Base-by-base conservation (phyloP, 1,140 invertebrate species). In the Papilio aristodemus region DNA sequence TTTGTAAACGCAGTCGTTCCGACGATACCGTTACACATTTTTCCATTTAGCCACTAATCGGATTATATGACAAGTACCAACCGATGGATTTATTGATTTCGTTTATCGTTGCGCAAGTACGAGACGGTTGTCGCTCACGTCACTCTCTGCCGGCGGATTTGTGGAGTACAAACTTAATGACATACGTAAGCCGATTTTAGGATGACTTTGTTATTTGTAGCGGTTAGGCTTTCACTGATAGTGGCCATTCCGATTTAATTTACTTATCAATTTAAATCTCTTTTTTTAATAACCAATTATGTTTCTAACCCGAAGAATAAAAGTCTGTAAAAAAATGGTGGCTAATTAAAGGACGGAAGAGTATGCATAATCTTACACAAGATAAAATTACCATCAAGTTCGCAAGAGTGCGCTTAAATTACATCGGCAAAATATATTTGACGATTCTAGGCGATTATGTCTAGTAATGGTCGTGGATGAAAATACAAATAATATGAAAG, bases 1-100 rank as follows among this genome's bases (percentile, higher is more conserved):
- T 54, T 9, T 54, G 19, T 22, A 54, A 19, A 54, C 10, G 19
- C 8, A 37, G 58, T 69, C 71, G 63, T 73, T 69, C 57, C 69
- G 54, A 14, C 27, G 72, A 71, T 78, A 75, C 84, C 82, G 84
- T 83, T 86, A 85, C 74, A 78, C 71, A 73, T 79, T 68, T 79
- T 68, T 82, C 76, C 79, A 83, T 84, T 85, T 83, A 87, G 70
- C 75, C 75, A 72, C 70, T 90, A 90, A 90, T 90, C 87, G 82
- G 87, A 87, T 90, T 89, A 89, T 75, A 74, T 72, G 80, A 81
- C 80, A 79, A 82, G 80, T 79, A 72, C 74, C 71, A 73, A 77
- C 71, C 74, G 79, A 78, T 77, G 76, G 85, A 83, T 82, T 83
- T 85, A 84, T 76, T 80, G 81, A 83, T 80, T 85, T 76, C 81